Evolutionary conservation across 2,113 vertebrate genomes (phyloP).

Genomic region (Cichladusa arquata): DNA sequence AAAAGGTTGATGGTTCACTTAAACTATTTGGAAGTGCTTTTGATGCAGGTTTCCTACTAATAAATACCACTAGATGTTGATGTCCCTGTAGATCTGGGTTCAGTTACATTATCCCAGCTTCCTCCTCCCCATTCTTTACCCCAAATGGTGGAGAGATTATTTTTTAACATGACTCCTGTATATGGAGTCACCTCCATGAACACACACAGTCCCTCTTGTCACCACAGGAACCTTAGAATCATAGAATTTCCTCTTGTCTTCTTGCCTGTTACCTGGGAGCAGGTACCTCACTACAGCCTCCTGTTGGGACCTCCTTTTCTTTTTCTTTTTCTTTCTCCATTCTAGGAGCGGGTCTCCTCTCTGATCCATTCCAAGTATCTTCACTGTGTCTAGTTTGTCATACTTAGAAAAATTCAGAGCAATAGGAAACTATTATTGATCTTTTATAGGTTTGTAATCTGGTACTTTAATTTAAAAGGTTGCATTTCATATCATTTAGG

Average conservation of each 20-base stretch:
- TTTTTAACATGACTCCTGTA: accelerated
- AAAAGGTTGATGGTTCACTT: not conserved
- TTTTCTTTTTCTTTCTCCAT: not conserved
- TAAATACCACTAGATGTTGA: not conserved
- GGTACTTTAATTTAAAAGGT: not conserved
- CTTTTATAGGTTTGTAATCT: not conserved
- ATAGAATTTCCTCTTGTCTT: not conserved
- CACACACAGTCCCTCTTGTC: accelerated
- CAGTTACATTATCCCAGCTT: not conserved
- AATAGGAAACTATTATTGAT: not conserved
- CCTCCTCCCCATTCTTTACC: not conserved
- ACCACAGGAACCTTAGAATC: not conserved
- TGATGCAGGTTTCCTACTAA: not conserved
- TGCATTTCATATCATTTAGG: not conserved
- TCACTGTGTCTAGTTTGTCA: not conserved
- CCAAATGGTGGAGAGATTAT: not conserved
- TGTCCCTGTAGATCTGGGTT: not conserved
- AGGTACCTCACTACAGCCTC: not conserved
- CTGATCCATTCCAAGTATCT: not conserved
- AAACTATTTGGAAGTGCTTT: not conserved
- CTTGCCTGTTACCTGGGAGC: not conserved
- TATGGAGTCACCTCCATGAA: not conserved
- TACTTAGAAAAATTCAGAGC: not conserved
- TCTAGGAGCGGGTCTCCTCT: not conserved
- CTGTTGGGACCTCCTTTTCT: not conserved